Percentiles rank a stretch among this genome's conserved stretches.
These are phyloP conservation scores for Electrona antarctica DNA, from an alignment of 2,113 vertebrate species.

Conservation along the genomic window DNA sequence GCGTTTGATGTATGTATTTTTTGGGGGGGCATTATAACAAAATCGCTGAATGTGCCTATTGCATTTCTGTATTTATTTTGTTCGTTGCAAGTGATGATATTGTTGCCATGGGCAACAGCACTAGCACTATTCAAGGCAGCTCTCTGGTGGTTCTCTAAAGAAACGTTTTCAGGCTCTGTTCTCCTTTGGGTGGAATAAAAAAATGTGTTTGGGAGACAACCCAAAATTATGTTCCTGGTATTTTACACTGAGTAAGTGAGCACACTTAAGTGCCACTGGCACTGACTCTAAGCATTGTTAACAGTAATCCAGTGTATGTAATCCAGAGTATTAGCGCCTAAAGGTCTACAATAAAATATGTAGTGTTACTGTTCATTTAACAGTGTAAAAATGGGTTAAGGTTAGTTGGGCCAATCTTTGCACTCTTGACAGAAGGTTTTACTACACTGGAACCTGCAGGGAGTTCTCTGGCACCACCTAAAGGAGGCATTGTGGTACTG, in stretches of 20 bases:
- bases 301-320: constrained; percentile 36
- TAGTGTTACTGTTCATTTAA: no score
- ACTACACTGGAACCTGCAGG: constrained; percentile 2
- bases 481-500: neutral
- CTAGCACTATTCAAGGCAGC: constrained; percentile 56
- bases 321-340: constrained; percentile 1
- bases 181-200: constrained; percentile 64
- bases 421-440: no score
- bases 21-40: constrained; percentile 27
- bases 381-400: no score
- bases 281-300: constrained; percentile 18
- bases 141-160: constrained; percentile 57
- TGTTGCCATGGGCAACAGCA: constrained; percentile 76
- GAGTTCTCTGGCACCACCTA: constrained; percentile 11
- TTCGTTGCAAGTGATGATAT: constrained; percentile 63
- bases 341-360: neutral
- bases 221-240: constrained; percentile 52
- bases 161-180: constrained; percentile 64
- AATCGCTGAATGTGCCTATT: constrained; percentile 42
- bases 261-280: constrained; percentile 15
- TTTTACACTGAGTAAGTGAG: constrained; percentile 45
- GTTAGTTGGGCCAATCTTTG: no score
- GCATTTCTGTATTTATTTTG: constrained; percentile 60
- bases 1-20: constrained; percentile 23
- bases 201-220: constrained; percentile 64